Conservation (phyloP, 2,113 vertebrate species). For the Noctilio leporinus region DNA sequence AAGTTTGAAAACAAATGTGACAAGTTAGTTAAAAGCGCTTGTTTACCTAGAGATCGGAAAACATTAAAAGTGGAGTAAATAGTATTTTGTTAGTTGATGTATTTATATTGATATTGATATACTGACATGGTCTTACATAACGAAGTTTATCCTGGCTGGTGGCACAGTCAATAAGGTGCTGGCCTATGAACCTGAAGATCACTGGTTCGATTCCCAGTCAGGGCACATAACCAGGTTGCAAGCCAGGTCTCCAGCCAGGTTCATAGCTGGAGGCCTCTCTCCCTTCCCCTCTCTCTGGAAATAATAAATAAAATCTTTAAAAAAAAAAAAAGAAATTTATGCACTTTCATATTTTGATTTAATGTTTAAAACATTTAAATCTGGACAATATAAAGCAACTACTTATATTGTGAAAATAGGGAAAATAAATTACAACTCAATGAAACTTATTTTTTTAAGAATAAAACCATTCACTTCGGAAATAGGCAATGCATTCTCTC, state of each 20-base stretch:
- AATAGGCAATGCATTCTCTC: background rate
- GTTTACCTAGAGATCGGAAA: background rate
- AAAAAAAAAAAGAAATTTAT: too few relatives aligned
- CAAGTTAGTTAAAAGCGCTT: background rate
- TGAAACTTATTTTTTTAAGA: background rate
- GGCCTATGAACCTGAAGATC: too few relatives aligned
- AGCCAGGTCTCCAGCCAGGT: too few relatives aligned
- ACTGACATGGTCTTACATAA: background rate
- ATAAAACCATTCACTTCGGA: background rate
- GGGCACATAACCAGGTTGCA: too few relatives aligned
- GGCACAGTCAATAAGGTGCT: too few relatives aligned
- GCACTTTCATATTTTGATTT: background rate
- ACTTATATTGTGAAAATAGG: constrained; percentile 31
- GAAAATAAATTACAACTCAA: constrained; percentile 17
- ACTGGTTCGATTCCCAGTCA: too few relatives aligned
- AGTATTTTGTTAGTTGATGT: background rate
- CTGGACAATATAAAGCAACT: background rate
- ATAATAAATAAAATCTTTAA: too few relatives aligned
- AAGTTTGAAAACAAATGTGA: background rate
- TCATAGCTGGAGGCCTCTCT: too few relatives aligned
- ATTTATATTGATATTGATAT: background rate
- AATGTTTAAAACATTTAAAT: constrained; percentile 11
- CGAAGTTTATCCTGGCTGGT: too few relatives aligned
- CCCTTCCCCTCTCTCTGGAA: too few relatives aligned
- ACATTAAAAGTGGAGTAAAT: background rate